Base-by-base conservation (phyloP, 92 coral and sea anemone genomes). In the Epizoanthus illoricatus region DNA sequence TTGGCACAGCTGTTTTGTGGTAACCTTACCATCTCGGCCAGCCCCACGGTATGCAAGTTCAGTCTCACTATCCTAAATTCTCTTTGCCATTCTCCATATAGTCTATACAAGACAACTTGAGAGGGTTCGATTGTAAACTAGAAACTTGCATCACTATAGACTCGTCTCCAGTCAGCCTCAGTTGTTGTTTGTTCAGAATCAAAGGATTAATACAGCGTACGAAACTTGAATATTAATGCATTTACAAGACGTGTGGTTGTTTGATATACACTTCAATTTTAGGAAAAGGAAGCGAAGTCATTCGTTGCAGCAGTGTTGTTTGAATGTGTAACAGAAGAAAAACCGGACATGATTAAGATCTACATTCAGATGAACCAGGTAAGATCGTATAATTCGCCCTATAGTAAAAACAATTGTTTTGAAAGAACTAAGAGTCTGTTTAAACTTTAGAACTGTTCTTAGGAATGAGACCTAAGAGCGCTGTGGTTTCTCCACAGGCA, bases 251-350 rank as follows among this genome's bases (percentile, higher is more conserved):
- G 19, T 4, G 21, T 56, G 15, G 13, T 23, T 18, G 19, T 20
- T 20, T 68, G 13, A 9, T 23, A 2, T 7, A 20, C 42, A 74
- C 19, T 33, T 57, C 58, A 64, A 8, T 66, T 71, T 1, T 39
- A 96, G 98, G 99, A 93, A 68, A 91, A 86, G 67, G 85, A 84
- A 65, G 73, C 83, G 21, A 84, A 89, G 42, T 84, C 93, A 3
- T 96, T 93, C 66, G 82, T 96, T 43, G 90, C 95, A n/a, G 88
- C 97, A 4, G 88, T 92, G 24, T 82, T 96, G 80, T 85, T 94
- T 75, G 95, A 96, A 76, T 91, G 97, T 81, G 97, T 96, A 36
- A 93, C 96, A 33, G 94, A 93, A 54, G 99, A 96, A 66, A 96
- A 92, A 80, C 97, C 97, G 3, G 92, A 90, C 16, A 91, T 95